Base-by-base conservation (phyloP, 2,888 invertebrate species). In the Camponotus fellah region DNA sequence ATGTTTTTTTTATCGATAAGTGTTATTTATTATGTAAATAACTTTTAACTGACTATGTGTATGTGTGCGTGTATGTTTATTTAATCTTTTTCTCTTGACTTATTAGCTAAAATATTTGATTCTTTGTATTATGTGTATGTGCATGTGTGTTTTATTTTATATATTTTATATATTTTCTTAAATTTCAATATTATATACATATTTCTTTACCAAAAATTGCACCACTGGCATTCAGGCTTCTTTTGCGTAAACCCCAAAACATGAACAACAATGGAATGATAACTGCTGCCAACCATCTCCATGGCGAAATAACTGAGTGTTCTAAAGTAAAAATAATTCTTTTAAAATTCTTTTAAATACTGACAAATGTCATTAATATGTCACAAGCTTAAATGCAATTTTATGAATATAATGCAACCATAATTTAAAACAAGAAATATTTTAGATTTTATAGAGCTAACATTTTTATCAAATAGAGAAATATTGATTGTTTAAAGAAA, bases 211-310 rank as follows among this genome's bases (percentile, higher is more conserved):
- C 96, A 85, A 97, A 95, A 3, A 96, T 86, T 2, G 97, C 97
- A 49, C 98, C 98, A 87, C 97, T 97, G 26, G 96, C 93, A 92
- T 96, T 97, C 0, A 98, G 95, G 91, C 97, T 97, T 87, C 96
- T 97, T 86, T 96, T 96, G 85, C 95, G 96, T 85, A 97, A 94
- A 0, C 97, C 98, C 95, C 97, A 96, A 0, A 96, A 93, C 84
- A 97, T 96, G 77, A 98, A 95, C 0, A 96, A 88, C 26, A 97
- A 93, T 3, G 98, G 97, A 85, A 97, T 95, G 3, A 97, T 92
- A 81, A 96, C 96, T 0, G 97, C 96, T 2, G 96, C 94, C 62
- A 97, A 94, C 97, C 97, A 97, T 93, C 97, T 95, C 85, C 96
- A 95, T 9, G 97, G 97, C 10, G 97, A 96, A 91, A 96, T 96